These are phyloP conservation scores for Steinernema feltiae DNA, from an alignment of 1,140 invertebrate species.

Conservation along the genomic window DNA sequence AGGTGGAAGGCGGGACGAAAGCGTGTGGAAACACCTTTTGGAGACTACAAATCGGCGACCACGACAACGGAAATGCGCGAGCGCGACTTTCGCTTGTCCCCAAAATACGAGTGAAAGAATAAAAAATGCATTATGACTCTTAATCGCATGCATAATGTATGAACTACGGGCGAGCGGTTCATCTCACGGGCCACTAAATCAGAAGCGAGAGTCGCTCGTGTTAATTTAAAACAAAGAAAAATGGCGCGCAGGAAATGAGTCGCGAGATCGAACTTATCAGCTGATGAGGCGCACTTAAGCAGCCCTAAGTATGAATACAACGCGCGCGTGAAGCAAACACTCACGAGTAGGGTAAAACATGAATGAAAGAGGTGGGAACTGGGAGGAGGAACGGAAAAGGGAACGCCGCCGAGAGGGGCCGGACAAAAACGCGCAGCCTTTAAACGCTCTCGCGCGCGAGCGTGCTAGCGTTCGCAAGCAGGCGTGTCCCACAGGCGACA, in stretches of 20 bases:
- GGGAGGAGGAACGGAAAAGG: not conserved
- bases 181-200: not conserved
- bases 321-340: not conserved
- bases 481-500: no score
- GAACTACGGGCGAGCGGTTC: not conserved
- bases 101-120: not conserved
- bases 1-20: no score
- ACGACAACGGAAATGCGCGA: no score
- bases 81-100: no score
- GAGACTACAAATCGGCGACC: no score
- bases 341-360: not conserved
- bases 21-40: no score
- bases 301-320: conserved; percentile 4
- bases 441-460: no score
- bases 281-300: not conserved
- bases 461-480: no score
- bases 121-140: not conserved
- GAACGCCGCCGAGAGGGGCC: conserved; percentile 7
- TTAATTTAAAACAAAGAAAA: no score
- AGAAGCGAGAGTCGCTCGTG: no score
- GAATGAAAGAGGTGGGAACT: conserved; percentile 13
- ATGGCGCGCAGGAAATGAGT: no score
- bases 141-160: conserved; percentile 10
- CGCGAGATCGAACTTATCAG: not conserved
- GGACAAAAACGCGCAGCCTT: not conserved